phyloP scores from a whole-genome alignment of 2,797 vertebrate genomes.

The Dipus sagitta region DNA sequence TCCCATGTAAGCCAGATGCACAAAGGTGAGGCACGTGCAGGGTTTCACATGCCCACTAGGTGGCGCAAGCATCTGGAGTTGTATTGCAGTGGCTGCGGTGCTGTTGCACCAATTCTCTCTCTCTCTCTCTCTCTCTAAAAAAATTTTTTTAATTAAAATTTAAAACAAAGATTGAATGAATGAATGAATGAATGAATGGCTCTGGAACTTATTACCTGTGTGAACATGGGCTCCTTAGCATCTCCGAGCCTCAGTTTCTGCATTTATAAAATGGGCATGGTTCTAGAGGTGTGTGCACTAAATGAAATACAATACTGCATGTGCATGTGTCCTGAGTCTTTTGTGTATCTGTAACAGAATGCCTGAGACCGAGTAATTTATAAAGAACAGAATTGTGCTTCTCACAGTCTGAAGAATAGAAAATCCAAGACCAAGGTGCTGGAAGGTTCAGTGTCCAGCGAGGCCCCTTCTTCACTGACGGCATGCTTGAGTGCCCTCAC shows the following conservation, averaged over 20 bases:
- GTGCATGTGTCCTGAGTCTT: not conserved
- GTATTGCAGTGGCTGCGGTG: too few relatives aligned
- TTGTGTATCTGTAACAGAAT: not conserved
- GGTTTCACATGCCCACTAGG: too few relatives aligned
- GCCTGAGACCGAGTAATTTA: not conserved
- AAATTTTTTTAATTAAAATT: not conserved
- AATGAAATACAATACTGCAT: not conserved
- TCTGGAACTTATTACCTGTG: not conserved
- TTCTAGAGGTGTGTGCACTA: not conserved
- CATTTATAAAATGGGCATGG: not conserved
- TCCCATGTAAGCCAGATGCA: too few relatives aligned
- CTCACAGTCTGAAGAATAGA: not conserved
- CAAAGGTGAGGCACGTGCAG: too few relatives aligned
- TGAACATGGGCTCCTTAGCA: not conserved
- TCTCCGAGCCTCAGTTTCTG: not conserved
- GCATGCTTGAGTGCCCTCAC: not conserved
- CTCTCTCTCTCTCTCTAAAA: too few relatives aligned
- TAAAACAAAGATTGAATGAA: not conserved
- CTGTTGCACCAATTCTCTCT: too few relatives aligned
- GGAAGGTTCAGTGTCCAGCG: not conserved
- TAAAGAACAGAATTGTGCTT: not conserved
- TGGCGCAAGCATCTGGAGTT: too few relatives aligned
- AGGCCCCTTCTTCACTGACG: not conserved
- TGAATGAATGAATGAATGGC: not conserved
- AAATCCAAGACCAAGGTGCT: not conserved